A percentile compares a stretch with the other conserved stretches of the same genome.
These are phyloP conservation scores for Liodrosophila aerea DNA, from an alignment of 2,888 invertebrate species.

Conservation along the genomic window DNA sequence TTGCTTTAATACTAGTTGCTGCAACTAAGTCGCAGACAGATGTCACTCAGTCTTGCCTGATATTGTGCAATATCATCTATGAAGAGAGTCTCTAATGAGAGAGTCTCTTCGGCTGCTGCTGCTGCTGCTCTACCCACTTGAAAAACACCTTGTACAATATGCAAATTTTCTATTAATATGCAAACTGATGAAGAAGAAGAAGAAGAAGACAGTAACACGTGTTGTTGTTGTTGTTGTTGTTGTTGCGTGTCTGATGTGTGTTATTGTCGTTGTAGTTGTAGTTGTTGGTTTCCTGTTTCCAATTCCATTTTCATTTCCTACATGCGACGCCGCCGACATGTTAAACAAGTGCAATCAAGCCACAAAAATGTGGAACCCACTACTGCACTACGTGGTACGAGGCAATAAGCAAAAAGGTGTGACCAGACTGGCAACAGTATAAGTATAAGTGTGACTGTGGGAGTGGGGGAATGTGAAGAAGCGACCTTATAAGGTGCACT, in stretches of 20 bases:
- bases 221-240: slow-evolving; percentile 18
- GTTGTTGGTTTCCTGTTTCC: slow-evolving; percentile 60
- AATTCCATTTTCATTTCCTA: slow-evolving; percentile 62
- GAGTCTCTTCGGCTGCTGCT: too few relatives aligned
- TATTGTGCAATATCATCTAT: slow-evolving; percentile 18
- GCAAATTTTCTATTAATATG: slow-evolving; percentile 69
- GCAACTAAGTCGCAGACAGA: too few relatives aligned
- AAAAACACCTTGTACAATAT: slow-evolving; percentile 64
- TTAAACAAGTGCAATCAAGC: slow-evolving; percentile 71
- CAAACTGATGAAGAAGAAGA: slow-evolving; percentile 40
- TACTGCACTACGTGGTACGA: too few relatives aligned
- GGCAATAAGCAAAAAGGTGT: slow-evolving; percentile 31
- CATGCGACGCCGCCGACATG: slow-evolving; percentile 40
- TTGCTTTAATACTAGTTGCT: slow-evolving; percentile 2
- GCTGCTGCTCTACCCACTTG: too few relatives aligned
- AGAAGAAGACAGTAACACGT: slow-evolving; percentile 37
- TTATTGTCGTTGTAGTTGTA: slow-evolving; percentile 12
- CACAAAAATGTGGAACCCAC: slow-evolving; percentile 15
- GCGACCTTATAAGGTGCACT: too few relatives aligned
- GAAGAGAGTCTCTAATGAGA: slow-evolving; percentile 20
- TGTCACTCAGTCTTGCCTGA: too few relatives aligned
- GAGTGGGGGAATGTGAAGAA: background rate
- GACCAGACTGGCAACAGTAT: slow-evolving; percentile 20
- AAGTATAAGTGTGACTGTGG: background rate
- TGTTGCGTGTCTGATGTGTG: slow-evolving; percentile 28